Evolutionary conservation across 2,113 vertebrate species (phyloP).

Genomic region (Cygnus buccinator): DNA sequence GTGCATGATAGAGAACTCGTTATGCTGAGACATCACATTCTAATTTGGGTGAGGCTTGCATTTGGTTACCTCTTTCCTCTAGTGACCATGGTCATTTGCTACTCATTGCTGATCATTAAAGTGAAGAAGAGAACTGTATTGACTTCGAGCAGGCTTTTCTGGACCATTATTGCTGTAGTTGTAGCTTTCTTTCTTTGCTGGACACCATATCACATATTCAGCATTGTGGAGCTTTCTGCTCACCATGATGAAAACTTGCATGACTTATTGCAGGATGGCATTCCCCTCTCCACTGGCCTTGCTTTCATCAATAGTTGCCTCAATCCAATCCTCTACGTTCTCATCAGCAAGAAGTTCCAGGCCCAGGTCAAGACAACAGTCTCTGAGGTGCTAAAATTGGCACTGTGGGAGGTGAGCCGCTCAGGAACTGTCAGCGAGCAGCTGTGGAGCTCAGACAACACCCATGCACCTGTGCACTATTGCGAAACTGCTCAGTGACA

Average conservation of each 20-base stretch:
- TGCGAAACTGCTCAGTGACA: constrained; percentile 74
- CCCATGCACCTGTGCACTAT: background rate
- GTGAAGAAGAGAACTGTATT: constrained; percentile 77
- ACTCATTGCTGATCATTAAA: constrained; percentile 83
- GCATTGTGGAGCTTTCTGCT: constrained; percentile 87
- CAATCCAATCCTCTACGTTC: constrained; percentile 93
- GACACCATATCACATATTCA: constrained; percentile 92
- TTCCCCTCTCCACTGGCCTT: constrained; percentile 89
- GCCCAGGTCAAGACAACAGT: constrained; percentile 81
- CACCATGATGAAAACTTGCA: constrained; percentile 78
- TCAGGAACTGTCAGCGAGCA: constrained; percentile 86
- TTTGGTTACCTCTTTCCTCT: constrained; percentile 91
- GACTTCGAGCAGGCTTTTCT: constrained; percentile 86
- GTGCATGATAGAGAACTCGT: constrained; percentile 66
- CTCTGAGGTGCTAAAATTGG: constrained; percentile 87
- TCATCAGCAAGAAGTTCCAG: constrained; percentile 88
- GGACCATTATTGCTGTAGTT: constrained; percentile 86
- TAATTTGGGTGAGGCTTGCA: constrained; percentile 84
- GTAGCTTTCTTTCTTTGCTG: constrained; percentile 93
- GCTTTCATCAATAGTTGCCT: constrained; percentile 96
- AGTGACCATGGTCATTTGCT: constrained; percentile 89
- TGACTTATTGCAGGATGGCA: constrained; percentile 79
- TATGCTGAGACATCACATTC: constrained; percentile 78
- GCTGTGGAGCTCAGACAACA: constrained; percentile 70
- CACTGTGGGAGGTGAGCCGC: constrained; percentile 87